phyloP scores from a whole-genome alignment of 2,888 invertebrate species.

The Melangyna quadrimaculata region DNA sequence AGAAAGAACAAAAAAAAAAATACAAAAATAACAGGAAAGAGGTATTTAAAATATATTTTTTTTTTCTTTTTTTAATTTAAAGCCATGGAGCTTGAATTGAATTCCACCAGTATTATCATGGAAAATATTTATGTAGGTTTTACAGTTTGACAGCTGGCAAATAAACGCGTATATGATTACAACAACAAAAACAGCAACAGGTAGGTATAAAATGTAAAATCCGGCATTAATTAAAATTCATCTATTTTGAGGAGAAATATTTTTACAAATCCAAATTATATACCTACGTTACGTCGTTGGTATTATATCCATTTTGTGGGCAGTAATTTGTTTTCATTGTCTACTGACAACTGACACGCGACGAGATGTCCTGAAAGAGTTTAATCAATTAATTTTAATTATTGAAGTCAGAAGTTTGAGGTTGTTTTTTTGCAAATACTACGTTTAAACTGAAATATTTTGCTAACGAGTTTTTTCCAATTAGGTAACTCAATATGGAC shows the following conservation, averaged over 20 bases:
- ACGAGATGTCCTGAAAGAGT: background rate
- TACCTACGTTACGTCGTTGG: background rate
- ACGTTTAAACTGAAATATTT: no score
- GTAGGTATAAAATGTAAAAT: conserved; percentile 5
- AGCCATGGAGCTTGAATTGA: conserved; percentile 41
- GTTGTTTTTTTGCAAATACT: no score
- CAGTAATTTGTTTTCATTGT: conserved; percentile 18
- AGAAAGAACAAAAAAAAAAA: conserved; percentile 3
- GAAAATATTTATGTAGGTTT: background rate
- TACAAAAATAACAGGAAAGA: background rate
- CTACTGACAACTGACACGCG: background rate
- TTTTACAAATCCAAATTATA: conserved; percentile 4
- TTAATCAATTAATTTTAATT: conserved; percentile 16
- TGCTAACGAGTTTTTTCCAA: no score
- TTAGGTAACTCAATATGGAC: no score
- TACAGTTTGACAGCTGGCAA: background rate
- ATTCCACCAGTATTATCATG: conserved; percentile 7
- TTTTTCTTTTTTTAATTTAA: conserved; percentile 24
- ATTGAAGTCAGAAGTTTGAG: background rate
- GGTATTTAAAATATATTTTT: background rate
- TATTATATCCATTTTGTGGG: conserved; percentile 15
- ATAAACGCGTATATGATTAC: background rate
- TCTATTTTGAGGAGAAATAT: conserved; percentile 40
- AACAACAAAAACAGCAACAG: conserved; percentile 7
- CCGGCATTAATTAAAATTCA: conserved; percentile 66